Evolutionary conservation across 1,140 invertebrate species (phyloP), one percentile per base, ranked within the genome.

Genomic region (Drosophila hydei): DNA sequence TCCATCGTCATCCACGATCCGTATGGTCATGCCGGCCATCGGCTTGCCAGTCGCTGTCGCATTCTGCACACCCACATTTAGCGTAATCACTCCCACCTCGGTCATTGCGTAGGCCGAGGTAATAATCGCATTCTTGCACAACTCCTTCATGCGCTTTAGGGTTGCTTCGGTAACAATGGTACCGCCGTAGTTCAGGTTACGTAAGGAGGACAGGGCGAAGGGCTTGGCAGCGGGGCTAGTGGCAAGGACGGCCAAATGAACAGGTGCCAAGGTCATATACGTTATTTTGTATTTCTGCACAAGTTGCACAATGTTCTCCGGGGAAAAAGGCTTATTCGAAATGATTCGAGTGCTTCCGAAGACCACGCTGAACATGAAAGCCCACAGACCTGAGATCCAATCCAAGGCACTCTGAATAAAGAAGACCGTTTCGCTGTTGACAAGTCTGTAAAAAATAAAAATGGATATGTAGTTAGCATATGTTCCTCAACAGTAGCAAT

Each of bases 1-100:
- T 40, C 52, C 69, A 8, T 42, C 1, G 0, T 75, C 75, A 19
- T 78, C 76, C 8, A 81, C 56, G 59, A 92, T 90, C 77, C 92
- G 91, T 4, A 67, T 16, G 2, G 40, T 21, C 9, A 58, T 40
- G 14, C 68, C 68, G 0, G 63, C 21, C 9, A 52, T 8, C 0
- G 65, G 54, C 6, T 47, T 40, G 4, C 76, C 76, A 25, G 73
- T 62, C 4, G 51, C 30, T 6, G 51, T 43, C 1, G 55, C 16
- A 25, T 73, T 68, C 6, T 2, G 14, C 3, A 73, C 38, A 8
- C 64, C 64, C 25, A 61, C 27, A 12, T 48, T 72, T 7, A 61
- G 43, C 0, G 67, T 45, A 9, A 76, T 58, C 4, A 40, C 6
- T n/a, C 68, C 60, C 14, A 36, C 36, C 33, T 75, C 61, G 0